A percentile compares a stretch with the other conserved stretches of the same genome.
Evolutionary conservation across 2,797 vertebrate genomes (phyloP).

Genomic region (Loris lydekkerianus): DNA sequence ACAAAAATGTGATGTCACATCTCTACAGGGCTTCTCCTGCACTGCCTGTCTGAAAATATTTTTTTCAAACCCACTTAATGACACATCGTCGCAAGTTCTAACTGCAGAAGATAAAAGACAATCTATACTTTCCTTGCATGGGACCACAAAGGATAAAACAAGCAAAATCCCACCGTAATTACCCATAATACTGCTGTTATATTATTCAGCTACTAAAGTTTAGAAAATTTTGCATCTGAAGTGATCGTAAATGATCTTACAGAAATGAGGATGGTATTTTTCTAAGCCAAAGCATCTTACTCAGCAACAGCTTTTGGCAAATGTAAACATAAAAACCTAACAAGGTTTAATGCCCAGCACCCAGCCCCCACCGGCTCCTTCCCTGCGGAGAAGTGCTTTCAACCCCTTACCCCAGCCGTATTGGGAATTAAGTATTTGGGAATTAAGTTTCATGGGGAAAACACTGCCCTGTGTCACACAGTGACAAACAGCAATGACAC

Average conservation of each 20-base stretch:
- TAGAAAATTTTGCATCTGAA: not conserved
- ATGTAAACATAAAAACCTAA: constrained; percentile 67
- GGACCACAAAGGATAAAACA: not conserved
- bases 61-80: not conserved
- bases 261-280: not conserved
- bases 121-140: not conserved
- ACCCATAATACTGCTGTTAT: not conserved
- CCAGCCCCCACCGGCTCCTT: not conserved
- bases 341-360: constrained; percentile 52
- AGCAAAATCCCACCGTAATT: not conserved
- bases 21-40: constrained; percentile 32
- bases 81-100: not conserved
- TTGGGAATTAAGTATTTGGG: constrained; percentile 33
- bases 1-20: constrained; percentile 54
- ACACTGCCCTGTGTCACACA: not conserved
- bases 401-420: constrained; percentile 51
- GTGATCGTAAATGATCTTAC: not conserved
- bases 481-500: constrained; percentile 49
- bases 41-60: not conserved
- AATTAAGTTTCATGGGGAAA: constrained; percentile 62
- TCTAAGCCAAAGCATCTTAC: not conserved
- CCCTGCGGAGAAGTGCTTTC: constrained; percentile 16
- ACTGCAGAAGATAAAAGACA: constrained; percentile 48
- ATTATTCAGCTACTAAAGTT: accelerated
- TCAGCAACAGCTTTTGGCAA: not conserved